Evolutionary conservation across 2,113 vertebrate species (phyloP).

Genomic region (Caloenas nicobarica): DNA sequence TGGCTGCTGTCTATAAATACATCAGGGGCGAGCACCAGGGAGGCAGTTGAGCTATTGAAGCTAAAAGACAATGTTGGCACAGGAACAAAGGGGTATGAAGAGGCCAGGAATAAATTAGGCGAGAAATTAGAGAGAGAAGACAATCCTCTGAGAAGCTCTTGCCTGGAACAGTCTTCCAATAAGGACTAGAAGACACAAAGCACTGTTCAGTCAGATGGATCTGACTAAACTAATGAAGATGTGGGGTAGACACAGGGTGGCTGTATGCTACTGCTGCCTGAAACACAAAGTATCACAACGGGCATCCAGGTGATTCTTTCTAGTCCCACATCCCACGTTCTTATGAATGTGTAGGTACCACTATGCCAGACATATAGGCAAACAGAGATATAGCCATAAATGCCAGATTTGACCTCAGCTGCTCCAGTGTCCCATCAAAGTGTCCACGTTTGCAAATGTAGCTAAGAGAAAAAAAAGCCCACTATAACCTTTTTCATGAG

Average conservation of each 20-base stretch:
- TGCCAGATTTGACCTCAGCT: neutral
- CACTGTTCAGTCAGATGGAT: neutral
- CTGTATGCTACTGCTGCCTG: neutral
- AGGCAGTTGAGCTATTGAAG: constrained; percentile 59
- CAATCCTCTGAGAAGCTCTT: constrained; percentile 33
- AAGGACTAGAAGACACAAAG: neutral
- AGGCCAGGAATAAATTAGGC: constrained; percentile 52
- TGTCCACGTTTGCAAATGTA: neutral
- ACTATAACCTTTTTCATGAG: neutral
- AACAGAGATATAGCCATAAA: neutral
- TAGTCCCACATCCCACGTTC: neutral
- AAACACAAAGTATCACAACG: neutral
- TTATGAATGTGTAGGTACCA: neutral
- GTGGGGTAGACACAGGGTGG: neutral
- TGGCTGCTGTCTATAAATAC: constrained; percentile 35
- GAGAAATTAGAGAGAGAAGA: constrained; percentile 35
- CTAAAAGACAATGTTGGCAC: constrained; percentile 63
- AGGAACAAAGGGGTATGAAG: constrained; percentile 24
- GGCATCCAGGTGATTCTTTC: neutral
- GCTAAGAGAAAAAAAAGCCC: neutral
- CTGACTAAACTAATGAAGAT: neutral
- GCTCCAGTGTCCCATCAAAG: neutral
- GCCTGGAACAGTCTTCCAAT: neutral
- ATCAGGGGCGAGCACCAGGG: constrained; percentile 22
- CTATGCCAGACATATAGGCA: neutral